These are phyloP conservation scores for Ramphastos sulfuratus DNA, from an alignment of 2,113 vertebrate species.

Conservation along the genomic window DNA sequence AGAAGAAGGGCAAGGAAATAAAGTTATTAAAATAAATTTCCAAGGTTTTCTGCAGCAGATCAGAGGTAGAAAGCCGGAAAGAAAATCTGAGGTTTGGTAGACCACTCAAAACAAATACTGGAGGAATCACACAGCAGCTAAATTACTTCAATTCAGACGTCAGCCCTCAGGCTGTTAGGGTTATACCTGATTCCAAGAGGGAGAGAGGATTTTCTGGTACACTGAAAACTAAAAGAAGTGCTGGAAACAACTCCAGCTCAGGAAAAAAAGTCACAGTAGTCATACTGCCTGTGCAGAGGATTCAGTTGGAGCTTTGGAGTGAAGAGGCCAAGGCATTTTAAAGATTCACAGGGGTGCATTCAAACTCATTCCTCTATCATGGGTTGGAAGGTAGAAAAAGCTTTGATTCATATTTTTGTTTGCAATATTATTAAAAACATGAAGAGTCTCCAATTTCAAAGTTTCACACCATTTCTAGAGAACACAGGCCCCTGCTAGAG, in stretches of 20 bases:
- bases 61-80: background rate
- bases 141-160: background rate
- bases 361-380: background rate
- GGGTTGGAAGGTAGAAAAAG: background rate
- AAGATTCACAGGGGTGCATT: background rate
- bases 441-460: conserved; percentile 27
- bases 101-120: background rate
- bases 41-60: background rate
- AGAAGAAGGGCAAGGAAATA: background rate
- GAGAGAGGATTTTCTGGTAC: background rate
- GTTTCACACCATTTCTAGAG: conserved; percentile 7
- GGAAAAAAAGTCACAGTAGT: background rate
- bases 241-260: background rate
- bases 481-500: conserved; percentile 9
- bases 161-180: background rate
- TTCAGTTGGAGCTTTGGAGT: background rate
- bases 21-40: background rate
- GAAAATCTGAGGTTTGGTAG: background rate
- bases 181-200: background rate
- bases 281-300: background rate
- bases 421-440: conserved; percentile 8
- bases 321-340: background rate
- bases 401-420: conserved; percentile 30
- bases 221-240: background rate
- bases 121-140: background rate